These are phyloP conservation scores for Tetramorium alpestre DNA, from an alignment of 1,140 invertebrate genomes.

Conservation along the genomic window DNA sequence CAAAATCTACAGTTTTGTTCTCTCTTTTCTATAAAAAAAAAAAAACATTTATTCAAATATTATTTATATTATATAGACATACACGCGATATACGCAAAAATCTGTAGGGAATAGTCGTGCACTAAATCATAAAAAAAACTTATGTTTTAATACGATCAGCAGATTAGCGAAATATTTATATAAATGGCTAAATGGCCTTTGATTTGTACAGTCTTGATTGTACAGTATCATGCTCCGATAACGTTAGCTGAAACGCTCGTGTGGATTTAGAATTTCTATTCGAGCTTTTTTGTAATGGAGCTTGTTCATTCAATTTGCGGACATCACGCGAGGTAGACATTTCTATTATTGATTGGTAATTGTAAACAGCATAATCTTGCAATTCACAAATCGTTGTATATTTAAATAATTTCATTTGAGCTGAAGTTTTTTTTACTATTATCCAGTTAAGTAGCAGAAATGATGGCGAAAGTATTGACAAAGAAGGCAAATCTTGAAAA, in stretches of 20 bases:
- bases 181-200: not conserved
- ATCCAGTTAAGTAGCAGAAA: not conserved
- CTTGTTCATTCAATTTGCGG: not conserved
- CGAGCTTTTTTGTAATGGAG: not conserved
- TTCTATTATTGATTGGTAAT: not conserved
- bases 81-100: not conserved
- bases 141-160: constrained; percentile 3
- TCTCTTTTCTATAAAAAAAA: not conserved
- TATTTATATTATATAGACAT: not conserved
- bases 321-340: not conserved
- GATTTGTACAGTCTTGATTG: not conserved
- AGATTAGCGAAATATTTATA: not conserved
- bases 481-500: not conserved
- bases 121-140: constrained; percentile 1
- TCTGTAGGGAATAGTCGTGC: not conserved
- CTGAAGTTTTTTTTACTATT: not conserved
- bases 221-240: not conserved
- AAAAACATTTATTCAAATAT: not conserved
- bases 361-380: not conserved
- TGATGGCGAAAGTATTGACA: not conserved
- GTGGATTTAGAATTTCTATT: constrained; percentile 1
- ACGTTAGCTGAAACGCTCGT: not conserved
- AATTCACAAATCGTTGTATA: not conserved
- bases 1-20: constrained; percentile 1
- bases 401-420: not conserved